Percentiles rank a stretch among this genome's conserved stretches.
phyloP scores from a whole-genome alignment of 2,797 vertebrate species.

The Podarcis siculus region DNA sequence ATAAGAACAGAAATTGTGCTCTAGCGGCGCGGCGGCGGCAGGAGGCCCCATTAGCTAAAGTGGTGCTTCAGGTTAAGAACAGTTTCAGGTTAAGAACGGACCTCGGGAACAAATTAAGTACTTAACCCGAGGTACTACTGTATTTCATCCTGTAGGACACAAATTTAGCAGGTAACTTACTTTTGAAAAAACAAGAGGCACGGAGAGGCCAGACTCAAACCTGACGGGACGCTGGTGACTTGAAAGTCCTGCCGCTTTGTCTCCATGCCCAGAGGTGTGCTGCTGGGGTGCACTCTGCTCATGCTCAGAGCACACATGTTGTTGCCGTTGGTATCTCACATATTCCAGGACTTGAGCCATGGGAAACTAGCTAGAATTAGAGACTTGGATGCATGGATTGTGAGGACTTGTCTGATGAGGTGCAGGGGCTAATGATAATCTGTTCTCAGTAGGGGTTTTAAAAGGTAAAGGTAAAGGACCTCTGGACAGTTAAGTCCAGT shows the following conservation, averaged over 20 bases:
- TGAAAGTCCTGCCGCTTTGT: neutral
- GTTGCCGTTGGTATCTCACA: too few species aligned
- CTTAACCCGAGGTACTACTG: too few species aligned
- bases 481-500: too few species aligned
- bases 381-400: neutral
- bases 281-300: neutral
- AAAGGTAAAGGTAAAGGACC: too few species aligned
- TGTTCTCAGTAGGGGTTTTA: neutral
- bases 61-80: too few species aligned
- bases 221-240: neutral
- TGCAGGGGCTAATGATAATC: neutral
- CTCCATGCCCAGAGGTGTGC: neutral
- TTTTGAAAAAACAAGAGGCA: neutral
- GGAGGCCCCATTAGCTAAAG: too few species aligned
- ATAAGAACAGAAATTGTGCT: too few species aligned
- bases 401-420: neutral
- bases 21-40: too few species aligned
- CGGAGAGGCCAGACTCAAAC: neutral
- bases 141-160: neutral
- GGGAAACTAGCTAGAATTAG: neutral
- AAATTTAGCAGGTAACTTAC: neutral
- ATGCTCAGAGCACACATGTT: neutral
- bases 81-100: too few species aligned
- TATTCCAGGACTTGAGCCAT: neutral
- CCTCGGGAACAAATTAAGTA: too few species aligned